Percentiles rank a stretch among this genome's conserved stretches.
Conservation (phyloP, 2,888 invertebrate genomes). For the Pseudeuparius sepicola region DNA sequence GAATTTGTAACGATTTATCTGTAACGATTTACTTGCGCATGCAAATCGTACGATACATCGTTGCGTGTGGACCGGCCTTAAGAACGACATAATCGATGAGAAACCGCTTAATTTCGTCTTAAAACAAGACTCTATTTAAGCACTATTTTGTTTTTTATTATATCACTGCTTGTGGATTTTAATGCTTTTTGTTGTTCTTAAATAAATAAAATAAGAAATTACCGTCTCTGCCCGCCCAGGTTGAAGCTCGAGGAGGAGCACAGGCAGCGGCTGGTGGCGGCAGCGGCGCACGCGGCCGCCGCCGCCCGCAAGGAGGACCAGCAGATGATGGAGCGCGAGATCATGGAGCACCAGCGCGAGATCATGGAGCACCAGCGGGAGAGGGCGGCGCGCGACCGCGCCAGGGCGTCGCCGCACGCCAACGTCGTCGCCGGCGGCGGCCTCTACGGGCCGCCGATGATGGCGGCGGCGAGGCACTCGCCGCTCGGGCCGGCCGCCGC, state of each 20-base stretch:
- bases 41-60: too few species aligned
- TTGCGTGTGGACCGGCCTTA: too few species aligned
- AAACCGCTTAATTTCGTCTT: too few species aligned
- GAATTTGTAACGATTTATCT: too few species aligned
- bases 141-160: too few species aligned
- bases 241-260: conserved; percentile 63
- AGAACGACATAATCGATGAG: too few species aligned
- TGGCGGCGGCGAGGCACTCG: conserved; percentile 35
- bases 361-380: neutral
- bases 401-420: neutral
- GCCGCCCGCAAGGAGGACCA: conserved; percentile 13
- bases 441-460: too few species aligned
- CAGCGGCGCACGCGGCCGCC: conserved; percentile 36
- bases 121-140: too few species aligned
- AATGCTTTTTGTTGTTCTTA: neutral
- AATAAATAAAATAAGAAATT: too few species aligned
- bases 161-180: conserved; percentile 3
- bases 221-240: too few species aligned
- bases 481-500: conserved; percentile 24
- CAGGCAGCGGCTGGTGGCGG: conserved; percentile 42
- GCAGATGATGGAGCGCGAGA: neutral
- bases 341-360: conserved; percentile 1
- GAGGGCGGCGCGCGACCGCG: neutral
- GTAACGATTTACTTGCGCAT: too few species aligned
- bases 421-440: too few species aligned